phyloP scores from a whole-genome alignment of 1,140 invertebrate genomes.

The Andrena cerasifolii region DNA sequence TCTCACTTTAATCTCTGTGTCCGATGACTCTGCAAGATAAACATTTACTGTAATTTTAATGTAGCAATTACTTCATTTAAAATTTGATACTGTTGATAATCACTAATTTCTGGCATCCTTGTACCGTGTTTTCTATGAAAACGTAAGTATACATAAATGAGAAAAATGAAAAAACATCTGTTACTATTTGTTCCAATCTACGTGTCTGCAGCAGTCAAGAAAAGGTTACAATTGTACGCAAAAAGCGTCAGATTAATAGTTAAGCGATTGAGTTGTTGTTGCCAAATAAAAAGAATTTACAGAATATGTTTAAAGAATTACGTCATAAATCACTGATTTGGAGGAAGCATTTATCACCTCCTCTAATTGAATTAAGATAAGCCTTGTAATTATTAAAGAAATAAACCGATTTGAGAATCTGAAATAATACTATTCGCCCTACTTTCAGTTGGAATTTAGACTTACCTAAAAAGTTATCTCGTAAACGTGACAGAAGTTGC shows the following conservation, averaged over 20 bases:
- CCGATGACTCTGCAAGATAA: neutral
- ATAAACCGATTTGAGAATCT: neutral
- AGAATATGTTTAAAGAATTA: neutral
- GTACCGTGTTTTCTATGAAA: neutral
- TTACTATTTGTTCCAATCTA: no score
- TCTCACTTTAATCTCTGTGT: neutral
- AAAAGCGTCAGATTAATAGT: no score
- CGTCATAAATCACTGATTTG: neutral
- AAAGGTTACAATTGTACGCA: no score
- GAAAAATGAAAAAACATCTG: neutral
- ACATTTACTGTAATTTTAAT: neutral
- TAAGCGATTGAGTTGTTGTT: no score
- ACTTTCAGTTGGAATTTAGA: neutral
- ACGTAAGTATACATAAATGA: neutral
- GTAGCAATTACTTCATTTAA: neutral
- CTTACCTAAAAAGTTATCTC: constrained; percentile 11
- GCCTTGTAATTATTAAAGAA: neutral
- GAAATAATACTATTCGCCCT: no score
- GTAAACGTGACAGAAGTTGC: neutral
- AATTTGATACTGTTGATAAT: neutral
- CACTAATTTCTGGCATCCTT: neutral
- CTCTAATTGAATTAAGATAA: neutral
- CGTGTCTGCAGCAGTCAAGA: no score
- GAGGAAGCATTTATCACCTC: neutral
- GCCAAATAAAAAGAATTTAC: no score